Evolutionary conservation across 2,888 invertebrate genomes (phyloP), one percentile per base, ranked within the genome.

Genomic region (Ypsolopha sequella): DNA sequence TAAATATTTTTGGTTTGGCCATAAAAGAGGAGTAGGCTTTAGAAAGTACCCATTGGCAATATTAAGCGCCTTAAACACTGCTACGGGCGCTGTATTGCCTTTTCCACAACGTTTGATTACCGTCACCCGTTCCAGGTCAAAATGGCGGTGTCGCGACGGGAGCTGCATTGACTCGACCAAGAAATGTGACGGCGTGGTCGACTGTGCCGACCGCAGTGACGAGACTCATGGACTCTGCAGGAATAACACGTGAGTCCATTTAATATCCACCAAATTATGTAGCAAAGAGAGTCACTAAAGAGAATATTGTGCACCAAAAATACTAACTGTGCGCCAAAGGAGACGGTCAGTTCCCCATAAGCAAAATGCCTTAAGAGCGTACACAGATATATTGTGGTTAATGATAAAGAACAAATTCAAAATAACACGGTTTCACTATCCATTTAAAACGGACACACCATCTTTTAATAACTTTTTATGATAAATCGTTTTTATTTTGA

Each of bases 121-220:
- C 45, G 13, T 51, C 38, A 8, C 44, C 35, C 66, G 65, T 10
- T 63, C 79, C 1, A 64, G 59, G 4, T 60, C 58, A 36, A 66
- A 80, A 41, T 81, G 70, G 69, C 59, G 56, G 9, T 84, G 82
- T 8, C 63, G 70, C 0, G 80, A 81, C 11, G 76, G 74, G 0
- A 59, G 65, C 0, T 84, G 84, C 52, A 79, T 84, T n/a, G 56
- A 63, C 0, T 72, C 78, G 39, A 75, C 79, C 53, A 74, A 73
- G 0, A 78, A 74, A 48, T 84, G 84, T 33, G 80, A 84, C 41
- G 84, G 84, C 0, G 11, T 58, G 0, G 59, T 67, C 1, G 67
- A 82, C 66, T 84, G 84, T n/a, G 62, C 64, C 0, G 84, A 82
- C 39, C 63, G 65, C 0, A 80, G 78, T 47, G 84, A 84, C 43